These are phyloP conservation scores for Crotophaga sulcirostris DNA, from an alignment of 2,113 vertebrate species.

Conservation along the genomic window DNA sequence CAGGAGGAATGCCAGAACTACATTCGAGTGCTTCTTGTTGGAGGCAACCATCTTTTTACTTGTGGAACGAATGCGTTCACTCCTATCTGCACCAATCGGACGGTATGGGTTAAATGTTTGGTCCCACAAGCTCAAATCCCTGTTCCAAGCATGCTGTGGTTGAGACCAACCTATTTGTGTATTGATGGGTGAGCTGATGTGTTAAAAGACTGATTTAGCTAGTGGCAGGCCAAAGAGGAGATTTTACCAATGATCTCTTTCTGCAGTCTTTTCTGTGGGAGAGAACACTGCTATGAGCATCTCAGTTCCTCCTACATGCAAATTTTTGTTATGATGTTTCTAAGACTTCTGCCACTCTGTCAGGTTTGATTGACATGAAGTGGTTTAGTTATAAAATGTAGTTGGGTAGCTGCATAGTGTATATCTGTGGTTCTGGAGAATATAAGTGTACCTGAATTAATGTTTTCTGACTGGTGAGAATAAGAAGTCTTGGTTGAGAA, in stretches of 20 bases:
- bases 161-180: neutral
- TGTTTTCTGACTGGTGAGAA: neutral
- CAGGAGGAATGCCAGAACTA: conserved; percentile 99
- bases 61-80: conserved; percentile 97
- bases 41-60: conserved; percentile 89
- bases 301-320: neutral
- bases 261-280: neutral
- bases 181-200: neutral
- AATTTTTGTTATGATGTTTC: neutral
- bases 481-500: neutral
- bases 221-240: neutral
- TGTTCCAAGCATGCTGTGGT: neutral
- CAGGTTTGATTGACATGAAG: neutral
- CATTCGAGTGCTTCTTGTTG: conserved; percentile 93
- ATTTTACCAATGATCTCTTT: neutral
- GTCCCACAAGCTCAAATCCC: rapidly evolving
- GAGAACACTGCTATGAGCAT: neutral
- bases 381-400: neutral
- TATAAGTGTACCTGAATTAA: neutral
- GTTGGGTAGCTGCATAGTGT: neutral
- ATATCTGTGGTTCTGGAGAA: neutral
- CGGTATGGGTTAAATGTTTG: conserved; percentile 74
- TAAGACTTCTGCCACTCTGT: neutral
- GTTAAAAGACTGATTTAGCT: neutral
- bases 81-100: conserved; percentile 94